Percentiles rank a stretch among this genome's conserved stretches.
These are phyloP conservation scores for Anser cygnoides DNA, from an alignment of 2,113 vertebrate genomes.

Conservation along the genomic window DNA sequence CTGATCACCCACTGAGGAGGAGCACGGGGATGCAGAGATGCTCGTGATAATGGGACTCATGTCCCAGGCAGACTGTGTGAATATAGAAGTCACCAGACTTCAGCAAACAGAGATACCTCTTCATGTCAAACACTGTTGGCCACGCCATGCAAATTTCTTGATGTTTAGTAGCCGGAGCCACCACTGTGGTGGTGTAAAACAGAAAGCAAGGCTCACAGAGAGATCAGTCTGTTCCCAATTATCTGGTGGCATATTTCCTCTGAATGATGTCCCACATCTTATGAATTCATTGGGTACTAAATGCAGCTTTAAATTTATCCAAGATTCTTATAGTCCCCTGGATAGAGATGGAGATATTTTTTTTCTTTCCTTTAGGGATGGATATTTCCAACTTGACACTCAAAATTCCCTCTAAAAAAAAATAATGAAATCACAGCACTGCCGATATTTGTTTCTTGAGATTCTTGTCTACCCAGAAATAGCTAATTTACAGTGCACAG, in stretches of 20 bases:
- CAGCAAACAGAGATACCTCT: background rate
- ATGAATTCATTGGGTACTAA: background rate
- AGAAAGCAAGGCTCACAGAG: background rate
- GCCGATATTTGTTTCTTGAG: background rate
- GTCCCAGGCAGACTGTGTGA: background rate
- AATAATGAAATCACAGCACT: background rate
- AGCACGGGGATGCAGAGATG: background rate
- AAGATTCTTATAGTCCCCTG: background rate
- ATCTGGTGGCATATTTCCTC: background rate
- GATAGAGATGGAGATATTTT: no score
- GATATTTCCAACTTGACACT: background rate
- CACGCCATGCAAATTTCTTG: background rate
- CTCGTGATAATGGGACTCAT: accelerated
- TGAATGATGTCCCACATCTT: background rate
- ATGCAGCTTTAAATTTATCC: background rate
- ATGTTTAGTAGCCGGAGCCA: background rate
- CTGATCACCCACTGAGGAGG: background rate
- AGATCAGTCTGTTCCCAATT: background rate
- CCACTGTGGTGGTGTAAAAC: background rate
- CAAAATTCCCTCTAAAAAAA: background rate
- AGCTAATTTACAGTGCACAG: background rate
- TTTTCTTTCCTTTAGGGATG: background rate
- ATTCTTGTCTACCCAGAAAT: background rate
- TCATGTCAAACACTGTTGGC: background rate
- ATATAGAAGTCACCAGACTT: background rate